Base-by-base conservation (phyloP, 2,888 invertebrate species). In the Plebejus argus region DNA sequence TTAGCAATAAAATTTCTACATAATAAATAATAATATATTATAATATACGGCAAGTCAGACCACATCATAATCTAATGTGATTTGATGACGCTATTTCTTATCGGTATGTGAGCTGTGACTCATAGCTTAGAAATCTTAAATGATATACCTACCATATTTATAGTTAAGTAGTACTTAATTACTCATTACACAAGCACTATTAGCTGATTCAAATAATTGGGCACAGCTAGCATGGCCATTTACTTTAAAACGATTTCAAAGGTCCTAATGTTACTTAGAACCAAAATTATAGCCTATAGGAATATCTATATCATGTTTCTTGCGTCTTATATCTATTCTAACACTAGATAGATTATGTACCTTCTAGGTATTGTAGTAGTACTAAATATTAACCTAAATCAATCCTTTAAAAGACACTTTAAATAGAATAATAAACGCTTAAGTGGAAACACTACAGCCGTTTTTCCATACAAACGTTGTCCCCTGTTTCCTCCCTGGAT, bases 1-100 rank as follows among this genome's bases (percentile, higher is more conserved):
- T 66, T 6, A 66, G 66, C 66, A 66, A 66, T 66, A 66, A 33
- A 18, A 28, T 66, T 23, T 66, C 28, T 66, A 66, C 66, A 66
- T 66, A 66, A n/a, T n/a, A n/a, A n/a, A n/a, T n/a, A n/a, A n/a
- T n/a, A n/a, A n/a, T n/a, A n/a, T n/a, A n/a, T n/a, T n/a, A n/a
- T n/a, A n/a, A 66, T 28, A 28, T 33, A 18, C 28, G 6, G 66
- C 66, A 33, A 66, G 66, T 66, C 28, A 61, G 61, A 61, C 61
- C 61, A 33, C 28, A 66, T 66, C 28, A 66, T 66, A 66, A 66
- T 66, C 66, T 66, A 66, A 66, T 66, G 66, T 28, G 66, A 33
- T 66, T 66, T 33, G 66, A 66, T 33, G 66, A 66, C 66, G 66
- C 18, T 66, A 66, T 33, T 28, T 15, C 66, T 66, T 66, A 66